These are phyloP conservation scores for Bostrychus sinensis DNA, from an alignment of 2,113 vertebrate species.

Conservation along the genomic window DNA sequence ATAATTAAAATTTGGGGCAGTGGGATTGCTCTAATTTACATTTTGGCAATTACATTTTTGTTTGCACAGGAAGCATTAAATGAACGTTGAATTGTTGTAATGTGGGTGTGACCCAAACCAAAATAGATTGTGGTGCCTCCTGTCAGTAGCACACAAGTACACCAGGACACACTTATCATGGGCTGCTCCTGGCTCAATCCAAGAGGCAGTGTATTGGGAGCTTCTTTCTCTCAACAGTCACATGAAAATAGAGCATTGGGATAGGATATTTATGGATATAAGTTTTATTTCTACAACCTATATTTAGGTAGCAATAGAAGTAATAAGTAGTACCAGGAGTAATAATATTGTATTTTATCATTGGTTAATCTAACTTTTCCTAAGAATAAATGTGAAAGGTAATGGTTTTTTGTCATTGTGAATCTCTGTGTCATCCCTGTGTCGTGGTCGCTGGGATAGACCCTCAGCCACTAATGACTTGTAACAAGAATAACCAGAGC, in stretches of 20 bases:
- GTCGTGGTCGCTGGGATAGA: too few relatives aligned
- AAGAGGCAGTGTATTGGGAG: not conserved
- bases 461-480: too few relatives aligned
- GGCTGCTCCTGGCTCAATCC: constrained; percentile 1
- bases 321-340: too few relatives aligned
- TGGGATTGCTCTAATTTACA: not conserved
- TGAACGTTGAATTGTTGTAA: not conserved
- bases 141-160: not conserved
- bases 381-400: too few relatives aligned
- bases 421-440: too few relatives aligned
- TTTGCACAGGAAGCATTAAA: not conserved
- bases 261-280: not conserved
- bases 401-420: too few relatives aligned
- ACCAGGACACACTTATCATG: not conserved
- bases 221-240: not conserved
- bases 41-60: not conserved
- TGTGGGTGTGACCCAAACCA: constrained; percentile 14
- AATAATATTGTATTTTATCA: too few relatives aligned
- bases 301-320: too few relatives aligned
- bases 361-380: too few relatives aligned
- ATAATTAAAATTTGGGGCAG: not conserved
- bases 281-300: not conserved
- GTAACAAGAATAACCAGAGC: too few relatives aligned
- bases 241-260: not conserved
- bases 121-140: constrained; percentile 18